These are phyloP conservation scores for Thecocarcelia acutangulata DNA, from an alignment of 2,888 invertebrate genomes.

Conservation along the genomic window DNA sequence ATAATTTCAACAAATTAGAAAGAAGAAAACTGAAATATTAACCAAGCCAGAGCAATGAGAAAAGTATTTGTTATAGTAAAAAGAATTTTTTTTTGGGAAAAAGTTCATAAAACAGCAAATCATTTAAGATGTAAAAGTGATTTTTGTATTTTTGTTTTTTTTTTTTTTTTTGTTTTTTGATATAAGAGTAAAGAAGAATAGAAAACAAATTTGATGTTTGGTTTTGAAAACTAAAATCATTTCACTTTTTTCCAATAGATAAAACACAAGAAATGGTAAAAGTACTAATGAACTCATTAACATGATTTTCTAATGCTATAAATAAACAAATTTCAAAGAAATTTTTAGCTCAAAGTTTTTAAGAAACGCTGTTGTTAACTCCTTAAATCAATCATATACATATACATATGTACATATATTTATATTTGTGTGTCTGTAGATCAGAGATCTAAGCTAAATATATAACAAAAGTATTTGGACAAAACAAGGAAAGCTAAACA, in stretches of 20 bases:
- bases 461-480: slow-evolving; percentile 21
- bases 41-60: too few relatives aligned
- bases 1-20: not conserved
- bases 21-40: not conserved
- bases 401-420: too few relatives aligned
- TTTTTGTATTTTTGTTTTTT: too few relatives aligned
- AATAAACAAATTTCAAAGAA: slow-evolving; percentile 29
- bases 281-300: slow-evolving; percentile 51
- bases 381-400: slow-evolving; percentile 50
- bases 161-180: not conserved
- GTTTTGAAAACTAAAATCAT: slow-evolving; percentile 52
- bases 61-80: too few relatives aligned
- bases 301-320: slow-evolving; percentile 4
- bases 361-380: slow-evolving; percentile 34
- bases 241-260: slow-evolving; percentile 57
- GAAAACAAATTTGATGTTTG: not conserved
- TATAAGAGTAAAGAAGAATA: not conserved
- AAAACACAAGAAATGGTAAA: slow-evolving; percentile 8
- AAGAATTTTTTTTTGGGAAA: too few relatives aligned
- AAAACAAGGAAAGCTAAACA: too few relatives aligned
- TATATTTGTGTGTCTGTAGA: not conserved
- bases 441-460: slow-evolving; percentile 46
- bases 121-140: too few relatives aligned
- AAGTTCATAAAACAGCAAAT: too few relatives aligned
- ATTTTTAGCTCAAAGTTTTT: slow-evolving; percentile 9